Percentiles rank a stretch among this genome's conserved stretches.
Conservation (phyloP, 2,888 invertebrate species). For the Antitype chi region DNA sequence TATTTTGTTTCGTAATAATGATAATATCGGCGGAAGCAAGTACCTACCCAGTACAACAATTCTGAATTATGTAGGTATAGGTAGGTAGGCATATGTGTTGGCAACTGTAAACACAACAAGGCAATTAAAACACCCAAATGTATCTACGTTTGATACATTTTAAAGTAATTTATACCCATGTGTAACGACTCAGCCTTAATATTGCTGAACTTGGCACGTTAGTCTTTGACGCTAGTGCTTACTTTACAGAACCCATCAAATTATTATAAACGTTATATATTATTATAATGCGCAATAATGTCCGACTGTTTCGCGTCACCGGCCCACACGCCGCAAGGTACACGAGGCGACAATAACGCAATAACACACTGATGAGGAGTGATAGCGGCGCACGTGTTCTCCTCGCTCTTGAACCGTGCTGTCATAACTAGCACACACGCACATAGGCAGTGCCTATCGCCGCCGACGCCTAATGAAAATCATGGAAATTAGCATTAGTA, state of each 20-base stretch:
- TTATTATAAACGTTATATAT: not conserved
- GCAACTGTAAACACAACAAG: not conserved
- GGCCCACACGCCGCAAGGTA: constrained; percentile 16
- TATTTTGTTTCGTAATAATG: too few relatives aligned
- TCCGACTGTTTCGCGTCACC: not conserved
- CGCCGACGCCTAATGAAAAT: constrained; percentile 20
- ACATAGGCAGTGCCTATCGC: not conserved
- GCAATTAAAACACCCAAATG: not conserved
- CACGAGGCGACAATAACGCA: constrained; percentile 49
- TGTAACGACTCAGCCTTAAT: not conserved
- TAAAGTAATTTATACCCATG: not conserved
- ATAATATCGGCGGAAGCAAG: not conserved
- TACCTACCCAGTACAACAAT: not conserved
- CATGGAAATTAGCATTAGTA: constrained; percentile 9
- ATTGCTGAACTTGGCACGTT: not conserved
- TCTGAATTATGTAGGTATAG: not conserved
- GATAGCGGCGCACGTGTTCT: constrained; percentile 44
- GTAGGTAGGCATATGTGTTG: not conserved
- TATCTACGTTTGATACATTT: not conserved
- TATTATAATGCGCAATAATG: not conserved
- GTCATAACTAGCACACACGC: constrained; percentile 12
- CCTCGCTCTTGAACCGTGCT: constrained; percentile 51
- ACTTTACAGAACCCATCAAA: too few relatives aligned
- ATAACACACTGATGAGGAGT: constrained; percentile 29
- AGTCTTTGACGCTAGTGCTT: not conserved